phyloP scores from a whole-genome alignment of 2,113 vertebrate species.

The Lethenteron reissneri region DNA sequence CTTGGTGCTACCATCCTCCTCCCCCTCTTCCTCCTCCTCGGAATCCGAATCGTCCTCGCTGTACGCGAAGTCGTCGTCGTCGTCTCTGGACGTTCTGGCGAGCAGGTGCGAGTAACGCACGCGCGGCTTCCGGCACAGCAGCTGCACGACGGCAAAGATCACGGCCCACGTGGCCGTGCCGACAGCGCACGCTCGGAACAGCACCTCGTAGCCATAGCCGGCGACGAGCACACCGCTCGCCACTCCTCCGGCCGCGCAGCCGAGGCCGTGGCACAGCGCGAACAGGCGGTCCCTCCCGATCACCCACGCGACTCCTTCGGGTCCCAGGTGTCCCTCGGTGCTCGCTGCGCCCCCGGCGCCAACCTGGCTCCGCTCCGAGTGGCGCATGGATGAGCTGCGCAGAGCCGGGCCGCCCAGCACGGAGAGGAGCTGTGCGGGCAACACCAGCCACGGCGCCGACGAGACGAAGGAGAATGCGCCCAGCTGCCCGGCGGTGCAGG shows the following conservation, averaged over 20 bases:
- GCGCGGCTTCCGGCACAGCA: too few relatives aligned
- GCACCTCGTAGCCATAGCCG: not conserved
- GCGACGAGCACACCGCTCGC: not conserved
- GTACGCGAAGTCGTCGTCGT: too few relatives aligned
- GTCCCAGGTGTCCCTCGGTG: not conserved
- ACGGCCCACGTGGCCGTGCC: too few relatives aligned
- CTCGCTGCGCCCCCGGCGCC: not conserved
- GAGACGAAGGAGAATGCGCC: not conserved
- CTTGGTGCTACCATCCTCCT: too few relatives aligned
- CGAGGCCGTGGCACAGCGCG: not conserved
- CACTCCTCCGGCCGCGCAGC: not conserved
- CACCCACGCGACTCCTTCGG: not conserved
- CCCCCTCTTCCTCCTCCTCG: too few relatives aligned
- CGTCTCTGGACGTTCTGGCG: too few relatives aligned
- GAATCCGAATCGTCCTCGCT: too few relatives aligned
- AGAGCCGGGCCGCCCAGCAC: constrained; percentile 2
- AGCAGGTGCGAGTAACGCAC: too few relatives aligned
- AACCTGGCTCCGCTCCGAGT: not conserved
- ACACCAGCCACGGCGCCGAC: not conserved
- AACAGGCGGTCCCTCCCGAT: not conserved
- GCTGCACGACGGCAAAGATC: too few relatives aligned
- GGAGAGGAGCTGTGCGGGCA: not conserved
- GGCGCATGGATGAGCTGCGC: not conserved
- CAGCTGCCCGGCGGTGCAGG: not conserved
- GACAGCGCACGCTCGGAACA: not conserved